These are phyloP conservation scores for Lissocephala sabroskyi DNA, from an alignment of 2,888 invertebrate species.

Conservation along the genomic window DNA sequence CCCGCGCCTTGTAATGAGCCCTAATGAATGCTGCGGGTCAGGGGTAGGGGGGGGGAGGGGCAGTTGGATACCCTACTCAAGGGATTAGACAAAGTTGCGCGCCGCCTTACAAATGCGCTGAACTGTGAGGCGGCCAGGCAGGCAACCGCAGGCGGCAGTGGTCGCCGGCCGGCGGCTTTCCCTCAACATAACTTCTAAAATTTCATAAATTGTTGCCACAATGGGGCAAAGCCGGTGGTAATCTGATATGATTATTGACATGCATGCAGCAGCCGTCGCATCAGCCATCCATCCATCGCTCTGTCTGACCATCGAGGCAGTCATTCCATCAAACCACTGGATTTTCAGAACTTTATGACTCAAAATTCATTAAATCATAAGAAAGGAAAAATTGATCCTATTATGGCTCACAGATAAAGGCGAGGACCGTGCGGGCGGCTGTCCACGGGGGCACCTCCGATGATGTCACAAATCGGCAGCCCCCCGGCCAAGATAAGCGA, in stretches of 20 bases:
- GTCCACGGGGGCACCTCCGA: slow-evolving; percentile 22
- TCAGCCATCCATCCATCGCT: no score
- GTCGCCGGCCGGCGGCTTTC: not conserved
- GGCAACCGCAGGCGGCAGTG: slow-evolving; percentile 24
- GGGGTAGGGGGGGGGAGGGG: no score
- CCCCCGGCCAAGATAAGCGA: slow-evolving; percentile 27
- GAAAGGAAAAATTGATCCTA: slow-evolving; percentile 52
- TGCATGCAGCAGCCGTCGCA: slow-evolving; percentile 50
- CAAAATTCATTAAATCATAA: no score
- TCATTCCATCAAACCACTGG: slow-evolving; percentile 16
- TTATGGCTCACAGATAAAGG: slow-evolving; percentile 34
- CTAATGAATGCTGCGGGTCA: slow-evolving; percentile 7
- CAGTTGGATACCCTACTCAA: no score
- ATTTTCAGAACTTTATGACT: slow-evolving; percentile 5
- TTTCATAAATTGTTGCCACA: slow-evolving; percentile 63
- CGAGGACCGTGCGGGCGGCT: not conserved
- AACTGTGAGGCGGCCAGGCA: slow-evolving; percentile 14
- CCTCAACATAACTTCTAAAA: slow-evolving; percentile 60
- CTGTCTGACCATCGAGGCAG: slow-evolving; percentile 4
- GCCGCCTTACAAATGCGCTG: slow-evolving; percentile 10
- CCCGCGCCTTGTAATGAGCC: slow-evolving; percentile 17
- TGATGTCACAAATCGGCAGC: slow-evolving; percentile 57
- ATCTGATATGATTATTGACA: slow-evolving; percentile 62
- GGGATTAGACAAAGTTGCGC: slow-evolving; percentile 38
- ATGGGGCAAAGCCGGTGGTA: slow-evolving; percentile 58